Percentiles rank a stretch among this genome's conserved stretches.
Conservation (phyloP, 2,113 vertebrate species). For the Pristiophorus japonicus region DNA sequence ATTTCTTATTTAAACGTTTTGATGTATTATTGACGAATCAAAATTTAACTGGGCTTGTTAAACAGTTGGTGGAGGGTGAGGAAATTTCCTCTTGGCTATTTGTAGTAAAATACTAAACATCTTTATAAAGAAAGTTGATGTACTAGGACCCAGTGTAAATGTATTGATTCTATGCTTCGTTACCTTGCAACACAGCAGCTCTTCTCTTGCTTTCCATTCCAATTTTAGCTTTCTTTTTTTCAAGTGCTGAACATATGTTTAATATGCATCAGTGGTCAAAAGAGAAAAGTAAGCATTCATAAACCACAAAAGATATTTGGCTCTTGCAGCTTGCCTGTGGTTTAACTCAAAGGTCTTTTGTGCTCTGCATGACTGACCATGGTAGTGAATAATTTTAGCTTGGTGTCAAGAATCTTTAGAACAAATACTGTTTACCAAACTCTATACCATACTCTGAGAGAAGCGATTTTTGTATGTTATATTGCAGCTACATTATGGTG, state of each 20-base stretch:
- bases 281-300: constrained; percentile 13
- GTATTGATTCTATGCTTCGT: neutral
- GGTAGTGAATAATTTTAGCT: neutral
- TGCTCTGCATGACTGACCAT: neutral
- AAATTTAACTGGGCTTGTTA: neutral
- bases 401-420: neutral
- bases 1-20: neutral
- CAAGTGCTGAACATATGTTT: constrained; percentile 16
- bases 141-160: neutral
- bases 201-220: neutral
- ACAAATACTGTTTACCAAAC: neutral
- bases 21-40: neutral
- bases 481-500: neutral
- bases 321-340: neutral
- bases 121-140: neutral
- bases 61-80: neutral
- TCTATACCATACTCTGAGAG: neutral
- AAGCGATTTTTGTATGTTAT: neutral
- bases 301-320: neutral
- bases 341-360: constrained; percentile 10
- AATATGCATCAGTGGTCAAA: constrained; percentile 14
- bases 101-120: neutral
- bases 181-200: neutral
- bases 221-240: constrained; percentile 24
- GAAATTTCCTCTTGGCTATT: neutral